Conservation (phyloP, 2,113 vertebrate species). For the Anolis carolinensis region DNA sequence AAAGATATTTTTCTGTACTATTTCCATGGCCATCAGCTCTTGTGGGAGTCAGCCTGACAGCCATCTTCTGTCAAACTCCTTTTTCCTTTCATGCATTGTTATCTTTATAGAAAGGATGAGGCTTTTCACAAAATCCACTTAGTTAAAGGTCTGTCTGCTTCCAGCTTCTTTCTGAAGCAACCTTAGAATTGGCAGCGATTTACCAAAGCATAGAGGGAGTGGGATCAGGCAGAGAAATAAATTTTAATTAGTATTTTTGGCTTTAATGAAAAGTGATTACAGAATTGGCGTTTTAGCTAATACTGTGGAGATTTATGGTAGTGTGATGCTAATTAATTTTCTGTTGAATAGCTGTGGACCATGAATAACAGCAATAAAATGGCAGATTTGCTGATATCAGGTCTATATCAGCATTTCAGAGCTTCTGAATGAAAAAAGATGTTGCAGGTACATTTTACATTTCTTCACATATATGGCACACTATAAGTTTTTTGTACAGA, state of each 20-base stretch:
- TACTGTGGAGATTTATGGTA: constrained; percentile 80
- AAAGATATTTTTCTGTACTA: constrained; percentile 40
- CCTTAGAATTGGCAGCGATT: constrained; percentile 75
- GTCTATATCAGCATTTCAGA: constrained; percentile 72
- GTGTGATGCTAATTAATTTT: constrained; percentile 83
- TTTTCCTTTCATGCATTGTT: constrained; percentile 75
- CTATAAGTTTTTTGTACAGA: constrained; percentile 70
- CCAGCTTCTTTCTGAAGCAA: constrained; percentile 63
- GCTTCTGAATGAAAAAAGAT: constrained; percentile 69
- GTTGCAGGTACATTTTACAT: constrained; percentile 73
- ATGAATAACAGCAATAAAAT: constrained; percentile 76
- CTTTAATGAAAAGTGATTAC: constrained; percentile 84
- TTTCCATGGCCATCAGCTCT: constrained; percentile 43
- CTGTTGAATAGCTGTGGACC: constrained; percentile 73
- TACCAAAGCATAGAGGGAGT: constrained; percentile 72
- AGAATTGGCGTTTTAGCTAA: constrained; percentile 85
- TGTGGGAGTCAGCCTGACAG: constrained; percentile 44
- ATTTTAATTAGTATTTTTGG: constrained; percentile 89
- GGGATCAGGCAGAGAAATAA: constrained; percentile 75
- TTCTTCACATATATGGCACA: constrained; percentile 62
- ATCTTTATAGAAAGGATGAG: constrained; percentile 70
- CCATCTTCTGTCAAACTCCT: constrained; percentile 42
- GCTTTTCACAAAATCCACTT: constrained; percentile 77
- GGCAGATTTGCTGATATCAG: constrained; percentile 74
- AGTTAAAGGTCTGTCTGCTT: constrained; percentile 71